Conservation (phyloP, 2,888 invertebrate species). For the Eristalinus aeneus region DNA sequence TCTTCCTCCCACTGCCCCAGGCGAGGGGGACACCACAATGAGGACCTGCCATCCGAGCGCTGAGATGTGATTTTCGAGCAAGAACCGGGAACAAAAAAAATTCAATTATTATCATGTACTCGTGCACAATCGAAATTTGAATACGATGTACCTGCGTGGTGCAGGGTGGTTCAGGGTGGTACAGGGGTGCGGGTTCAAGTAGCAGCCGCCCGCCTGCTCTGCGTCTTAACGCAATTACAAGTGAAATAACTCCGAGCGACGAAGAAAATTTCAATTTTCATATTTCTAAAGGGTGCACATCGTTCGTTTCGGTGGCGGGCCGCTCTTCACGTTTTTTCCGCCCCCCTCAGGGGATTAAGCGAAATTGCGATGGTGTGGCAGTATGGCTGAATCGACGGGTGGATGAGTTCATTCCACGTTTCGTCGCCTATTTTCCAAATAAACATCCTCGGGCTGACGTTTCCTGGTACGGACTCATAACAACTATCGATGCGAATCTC, state of each 20-base stretch:
- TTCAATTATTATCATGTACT: slow-evolving; percentile 40
- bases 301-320: not conserved
- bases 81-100: slow-evolving; percentile 24
- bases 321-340: not conserved
- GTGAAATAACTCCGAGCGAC: slow-evolving; percentile 20
- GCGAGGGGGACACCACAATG: slow-evolving; percentile 6
- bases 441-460: slow-evolving; percentile 27
- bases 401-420: slow-evolving; percentile 21
- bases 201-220: not conserved
- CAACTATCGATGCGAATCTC: slow-evolving; percentile 17
- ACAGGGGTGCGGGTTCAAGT: not conserved
- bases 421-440: slow-evolving; percentile 20
- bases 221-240: slow-evolving; percentile 8
- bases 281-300: slow-evolving; percentile 42
- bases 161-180: too few species aligned
- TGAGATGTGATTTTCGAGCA: slow-evolving; percentile 5
- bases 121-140: slow-evolving; percentile 58
- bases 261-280: slow-evolving; percentile 52
- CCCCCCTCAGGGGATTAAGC: slow-evolving; percentile 4
- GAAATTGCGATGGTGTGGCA: slow-evolving; percentile 6
- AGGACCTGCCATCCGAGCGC: not conserved
- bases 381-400: too few species aligned
- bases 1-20: slow-evolving; percentile 7
- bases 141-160: slow-evolving; percentile 30
- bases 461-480: not conserved